Evolutionary conservation across 2,797 vertebrate species (phyloP), one percentile per base, ranked within the genome.

Genomic region (Leuciscus waleckii): DNA sequence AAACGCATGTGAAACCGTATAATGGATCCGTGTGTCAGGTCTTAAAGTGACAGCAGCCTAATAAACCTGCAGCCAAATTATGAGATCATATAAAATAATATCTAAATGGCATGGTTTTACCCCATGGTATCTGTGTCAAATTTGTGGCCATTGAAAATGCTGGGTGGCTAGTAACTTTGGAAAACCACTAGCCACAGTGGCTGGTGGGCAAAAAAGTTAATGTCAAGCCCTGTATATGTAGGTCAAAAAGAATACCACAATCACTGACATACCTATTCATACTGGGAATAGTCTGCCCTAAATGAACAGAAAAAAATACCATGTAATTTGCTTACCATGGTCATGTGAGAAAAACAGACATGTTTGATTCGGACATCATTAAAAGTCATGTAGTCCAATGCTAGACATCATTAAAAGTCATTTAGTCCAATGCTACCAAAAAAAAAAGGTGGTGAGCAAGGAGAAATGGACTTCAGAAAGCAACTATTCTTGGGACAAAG

Each of bases 301-400:
- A 67, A 67, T 35, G 6, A 61, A 13, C n/a, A 21, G 4, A 39
- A 68, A 21, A 32, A 35, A 67, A 35, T 58, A 11, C 1, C 21
- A 35, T 29, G 13, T 32, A 10, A 68, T 37, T 68, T 41, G 14
- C 41, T 46, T 29, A 49, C n/a, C n/a, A 29, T 19, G 26, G 16
- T 49, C 49, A 17, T 73, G n/a, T 9, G 16, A 74, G 70, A 74
- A 74, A 74, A 74, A 51, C 46, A 19, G 43, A 51, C 43, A 73
- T 19, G 16, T 19, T 37, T 51, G 29, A 49, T 11, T 51, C 16
- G 0, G 43, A 51, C 71, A 54, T 29, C 29, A 54, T 35, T 75
- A 7, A 58, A 56, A 58, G 16, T 77, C 1, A 39, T 49, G 8
- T 49, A 32, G n/a, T 56, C 32, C 32, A 58, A 13, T 0, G 3